Evolutionary conservation across 2,797 vertebrate genomes (phyloP).

Genomic region (Margarornis squamiger): DNA sequence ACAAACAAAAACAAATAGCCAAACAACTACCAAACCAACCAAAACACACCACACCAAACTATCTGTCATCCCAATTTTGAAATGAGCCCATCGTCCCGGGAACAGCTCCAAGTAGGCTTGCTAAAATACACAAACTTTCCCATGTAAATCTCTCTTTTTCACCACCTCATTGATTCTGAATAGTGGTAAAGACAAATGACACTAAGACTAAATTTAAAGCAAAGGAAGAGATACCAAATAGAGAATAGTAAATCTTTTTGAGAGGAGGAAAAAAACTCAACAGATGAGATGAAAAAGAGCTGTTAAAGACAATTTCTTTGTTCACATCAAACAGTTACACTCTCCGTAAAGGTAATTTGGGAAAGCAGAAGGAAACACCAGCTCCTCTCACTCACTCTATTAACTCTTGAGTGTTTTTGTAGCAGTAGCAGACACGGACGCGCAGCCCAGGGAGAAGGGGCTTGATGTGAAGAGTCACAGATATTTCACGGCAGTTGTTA

Average conservation of each 20-base stretch:
- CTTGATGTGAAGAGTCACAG: rapidly evolving
- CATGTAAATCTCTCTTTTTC: not conserved
- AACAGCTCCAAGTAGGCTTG: not conserved
- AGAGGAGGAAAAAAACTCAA: rapidly evolving
- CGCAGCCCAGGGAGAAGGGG: not conserved
- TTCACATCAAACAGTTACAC: not conserved
- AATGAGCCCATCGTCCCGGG: not conserved
- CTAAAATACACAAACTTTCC: not conserved
- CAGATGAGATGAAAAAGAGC: not conserved
- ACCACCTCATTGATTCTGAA: not conserved
- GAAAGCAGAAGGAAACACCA: not conserved
- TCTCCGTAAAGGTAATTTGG: not conserved
- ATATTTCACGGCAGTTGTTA: rapidly evolving
- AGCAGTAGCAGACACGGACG: not conserved
- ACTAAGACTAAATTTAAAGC: not conserved
- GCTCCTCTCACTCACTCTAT: not conserved
- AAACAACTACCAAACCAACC: not conserved
- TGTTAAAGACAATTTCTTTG: not conserved
- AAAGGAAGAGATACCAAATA: not conserved
- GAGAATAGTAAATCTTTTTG: not conserved
- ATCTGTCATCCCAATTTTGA: not conserved
- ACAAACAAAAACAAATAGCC: not conserved
- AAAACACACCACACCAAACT: not conserved
- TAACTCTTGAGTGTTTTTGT: not conserved
- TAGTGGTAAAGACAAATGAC: not conserved